A percentile compares a stretch with the other conserved stretches of the same genome.
Conservation (phyloP, 2,113 vertebrate species). For the Hymenochirus boettgeri region DNA sequence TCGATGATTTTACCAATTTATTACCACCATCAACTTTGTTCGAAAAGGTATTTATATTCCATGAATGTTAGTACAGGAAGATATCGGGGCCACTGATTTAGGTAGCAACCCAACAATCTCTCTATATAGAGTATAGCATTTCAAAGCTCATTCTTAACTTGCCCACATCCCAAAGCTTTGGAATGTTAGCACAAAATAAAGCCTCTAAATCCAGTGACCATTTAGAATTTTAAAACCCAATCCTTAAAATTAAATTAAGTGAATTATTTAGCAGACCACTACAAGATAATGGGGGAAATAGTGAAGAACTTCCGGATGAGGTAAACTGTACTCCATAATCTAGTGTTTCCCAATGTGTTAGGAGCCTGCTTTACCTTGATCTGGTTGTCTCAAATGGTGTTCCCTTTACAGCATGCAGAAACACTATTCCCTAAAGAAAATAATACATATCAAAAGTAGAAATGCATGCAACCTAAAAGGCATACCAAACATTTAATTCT, state of each 20-base stretch:
- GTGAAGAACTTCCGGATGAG: conserved; percentile 98
- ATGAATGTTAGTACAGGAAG: no score
- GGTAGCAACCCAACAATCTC: no score
- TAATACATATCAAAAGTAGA: conserved; percentile 1
- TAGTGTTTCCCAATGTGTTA: conserved; percentile 97
- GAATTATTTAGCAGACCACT: conserved; percentile 49
- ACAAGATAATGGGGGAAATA: conserved; percentile 96
- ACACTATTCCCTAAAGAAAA: conserved; percentile 87
- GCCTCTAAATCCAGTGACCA: no score
- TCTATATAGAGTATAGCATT: no score
- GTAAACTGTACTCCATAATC: conserved; percentile 97
- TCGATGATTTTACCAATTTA: no score
- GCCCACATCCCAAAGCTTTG: no score
- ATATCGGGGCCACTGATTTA: no score
- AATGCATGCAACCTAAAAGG: neutral
- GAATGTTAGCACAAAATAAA: no score
- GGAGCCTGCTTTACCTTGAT: conserved; percentile 94
- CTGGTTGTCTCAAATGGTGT: conserved; percentile 96
- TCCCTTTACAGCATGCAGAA: conserved; percentile 95
- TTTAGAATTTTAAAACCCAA: no score
- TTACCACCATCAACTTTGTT: no score
- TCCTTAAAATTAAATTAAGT: neutral
- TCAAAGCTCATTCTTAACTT: no score
- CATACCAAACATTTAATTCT: neutral
- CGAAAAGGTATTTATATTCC: no score